Conservation (phyloP, 2,888 invertebrate species). For the Sesia bembeciformis region DNA sequence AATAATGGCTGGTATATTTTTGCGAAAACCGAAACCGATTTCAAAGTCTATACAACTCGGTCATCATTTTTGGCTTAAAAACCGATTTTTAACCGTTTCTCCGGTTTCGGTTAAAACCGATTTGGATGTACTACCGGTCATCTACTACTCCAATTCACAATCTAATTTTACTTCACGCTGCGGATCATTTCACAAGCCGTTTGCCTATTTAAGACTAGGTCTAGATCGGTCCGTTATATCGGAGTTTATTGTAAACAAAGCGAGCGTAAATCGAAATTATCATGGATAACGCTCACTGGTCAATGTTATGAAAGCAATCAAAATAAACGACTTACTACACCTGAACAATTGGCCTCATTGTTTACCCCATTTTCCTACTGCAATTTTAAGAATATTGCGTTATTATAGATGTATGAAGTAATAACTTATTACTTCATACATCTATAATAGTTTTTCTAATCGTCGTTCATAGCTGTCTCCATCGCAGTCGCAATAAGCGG, state of each 20-base stretch:
- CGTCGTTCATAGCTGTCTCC: background rate
- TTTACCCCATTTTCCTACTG: background rate
- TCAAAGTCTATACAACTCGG: too few relatives aligned
- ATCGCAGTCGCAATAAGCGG: too few relatives aligned
- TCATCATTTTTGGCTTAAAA: too few relatives aligned
- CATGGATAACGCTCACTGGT: slow-evolving; percentile 6
- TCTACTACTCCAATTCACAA: background rate
- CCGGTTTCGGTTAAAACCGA: too few relatives aligned
- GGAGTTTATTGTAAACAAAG: slow-evolving; percentile 4
- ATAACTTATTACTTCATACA: background rate
- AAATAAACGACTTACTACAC: background rate
- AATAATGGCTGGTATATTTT: too few relatives aligned
- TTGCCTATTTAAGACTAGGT: slow-evolving; percentile 3
- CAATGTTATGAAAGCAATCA: slow-evolving; percentile 7
- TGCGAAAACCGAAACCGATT: too few relatives aligned
- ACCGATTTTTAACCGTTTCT: too few relatives aligned
- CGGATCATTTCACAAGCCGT: slow-evolving; percentile 3
- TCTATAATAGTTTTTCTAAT: background rate
- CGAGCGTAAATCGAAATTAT: slow-evolving; percentile 8
- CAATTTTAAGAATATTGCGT: too few relatives aligned
- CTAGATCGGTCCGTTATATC: background rate
- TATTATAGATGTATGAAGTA: too few relatives aligned
- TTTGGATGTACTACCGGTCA: background rate
- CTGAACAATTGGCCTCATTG: slow-evolving; percentile 2
- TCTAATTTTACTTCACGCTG: slow-evolving; percentile 1